Percentiles rank a stretch among this genome's conserved stretches.
Evolutionary conservation across 2,113 vertebrate genomes (phyloP).

Genomic region (Strigops habroptila): DNA sequence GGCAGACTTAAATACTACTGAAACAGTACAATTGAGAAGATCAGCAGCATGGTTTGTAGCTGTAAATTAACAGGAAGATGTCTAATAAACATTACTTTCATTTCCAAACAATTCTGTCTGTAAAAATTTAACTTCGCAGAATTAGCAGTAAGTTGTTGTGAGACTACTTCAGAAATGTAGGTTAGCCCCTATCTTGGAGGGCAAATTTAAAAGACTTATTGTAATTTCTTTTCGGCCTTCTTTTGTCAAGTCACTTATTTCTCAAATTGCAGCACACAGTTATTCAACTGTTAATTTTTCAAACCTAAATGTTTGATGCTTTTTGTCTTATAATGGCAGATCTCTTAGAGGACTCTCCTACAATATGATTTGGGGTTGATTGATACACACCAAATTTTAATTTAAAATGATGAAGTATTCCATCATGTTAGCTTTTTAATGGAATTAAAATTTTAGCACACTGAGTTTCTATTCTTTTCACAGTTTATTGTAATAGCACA

Average conservation of each 20-base stretch:
- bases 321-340: neutral
- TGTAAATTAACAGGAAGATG: neutral
- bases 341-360: neutral
- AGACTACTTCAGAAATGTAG: neutral
- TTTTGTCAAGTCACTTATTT: neutral
- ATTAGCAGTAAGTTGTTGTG: neutral
- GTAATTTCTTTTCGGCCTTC: neutral
- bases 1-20: neutral
- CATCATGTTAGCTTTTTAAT: neutral
- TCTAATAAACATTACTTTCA: neutral
- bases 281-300: neutral
- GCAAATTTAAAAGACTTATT: neutral
- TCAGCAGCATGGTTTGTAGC: neutral
- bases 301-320: accelerated
- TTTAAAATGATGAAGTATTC: neutral
- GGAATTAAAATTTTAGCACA: neutral
- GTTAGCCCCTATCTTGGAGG: neutral
- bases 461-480: neutral
- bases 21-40: neutral
- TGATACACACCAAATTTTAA: neutral
- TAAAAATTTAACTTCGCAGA: neutral
- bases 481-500: neutral
- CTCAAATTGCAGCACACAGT: neutral
- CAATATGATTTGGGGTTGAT: neutral
- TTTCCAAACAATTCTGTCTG: neutral